These are phyloP conservation scores for Caenorhabditis tropicalis DNA, from an alignment of 1,140 invertebrate genomes.

Conservation along the genomic window DNA sequence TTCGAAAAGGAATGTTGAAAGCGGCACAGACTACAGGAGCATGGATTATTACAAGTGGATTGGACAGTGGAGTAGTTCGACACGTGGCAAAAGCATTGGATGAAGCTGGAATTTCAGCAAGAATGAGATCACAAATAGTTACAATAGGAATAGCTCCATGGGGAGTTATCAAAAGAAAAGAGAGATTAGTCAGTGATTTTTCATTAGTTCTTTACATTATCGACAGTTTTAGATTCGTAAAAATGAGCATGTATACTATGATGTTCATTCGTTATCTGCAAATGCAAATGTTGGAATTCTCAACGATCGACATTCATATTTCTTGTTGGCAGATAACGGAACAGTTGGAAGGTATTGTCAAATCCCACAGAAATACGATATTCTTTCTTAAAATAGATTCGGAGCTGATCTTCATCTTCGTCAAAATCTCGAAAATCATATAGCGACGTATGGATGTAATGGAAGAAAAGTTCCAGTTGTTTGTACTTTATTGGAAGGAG, in stretches of 20 bases:
- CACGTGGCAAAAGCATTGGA: constrained; percentile 58
- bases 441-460: constrained; percentile 58
- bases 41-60: constrained; percentile 95
- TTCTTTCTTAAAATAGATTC: constrained; percentile 73
- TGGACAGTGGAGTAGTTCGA: constrained; percentile 82
- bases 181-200: constrained; percentile 79
- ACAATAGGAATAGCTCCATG: constrained; percentile 92
- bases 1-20: constrained; percentile 92
- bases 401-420: constrained; percentile 75
- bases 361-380: no score
- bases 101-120: constrained; percentile 47
- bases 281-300: constrained; percentile 73
- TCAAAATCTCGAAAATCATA: constrained; percentile 74
- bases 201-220: constrained; percentile 38
- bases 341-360: constrained; percentile 79
- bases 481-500: constrained; percentile 93
- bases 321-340: constrained; percentile 93
- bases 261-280: constrained; percentile 59
- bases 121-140: background rate
- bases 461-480: constrained; percentile 80
- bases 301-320: constrained; percentile 94
- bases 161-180: constrained; percentile 93
- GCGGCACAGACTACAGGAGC: constrained; percentile 95
- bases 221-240: constrained; percentile 78
- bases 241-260: constrained; percentile 77